Base-by-base conservation (phyloP, 1,140 invertebrate genomes). In the Drosophila albomicans region DNA sequence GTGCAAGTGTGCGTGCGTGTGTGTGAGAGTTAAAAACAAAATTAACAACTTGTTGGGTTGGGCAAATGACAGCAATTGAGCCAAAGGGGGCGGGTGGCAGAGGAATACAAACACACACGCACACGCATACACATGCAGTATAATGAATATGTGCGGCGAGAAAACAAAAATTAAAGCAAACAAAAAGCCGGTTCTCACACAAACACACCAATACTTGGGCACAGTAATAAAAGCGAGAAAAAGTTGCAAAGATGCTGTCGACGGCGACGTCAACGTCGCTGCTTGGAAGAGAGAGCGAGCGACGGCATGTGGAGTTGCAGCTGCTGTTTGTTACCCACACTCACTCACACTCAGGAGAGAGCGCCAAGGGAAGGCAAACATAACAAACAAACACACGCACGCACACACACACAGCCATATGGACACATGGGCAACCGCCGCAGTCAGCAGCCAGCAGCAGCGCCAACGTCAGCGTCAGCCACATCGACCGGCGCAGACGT, bases 181-280 rank as follows among this genome's bases (percentile, higher is more conserved):
- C 84, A 87, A 84, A 87, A 87, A 87, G 84, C 84, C 82, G 84
- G 82, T 88, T 87, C 84, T 72, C 48, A 67, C 16, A 30, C 41
- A 45, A 43, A 67, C 52, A 58, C 15, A 54, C 35, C 8, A 38
- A 38, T 10, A 38, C 35, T 38, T 38, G 35, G 3, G n/a, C 25
- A 25, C 7, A 13, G 49, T 13, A 28, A 73, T 38, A 61, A 61
- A 70, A 49, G 66, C 67, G 28, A 74, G 57, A 62, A 74, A 74
- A 74, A 74, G 57, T 68, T 70, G 67, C 72, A 69, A 70, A 75
- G 66, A 62, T 75, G 43, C 66, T 75, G 72, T n/a, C 56, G 41
- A 52, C 54, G 72, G 8, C 56, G 41, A 52, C 54, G 54, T 57
- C 52, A 15, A 48, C 58, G 68, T 65, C 32, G 62, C 54, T 52